Percentiles rank a stretch among this genome's conserved stretches.
phyloP scores from a whole-genome alignment of 2,113 vertebrate genomes.

The Xenus cinereus region DNA sequence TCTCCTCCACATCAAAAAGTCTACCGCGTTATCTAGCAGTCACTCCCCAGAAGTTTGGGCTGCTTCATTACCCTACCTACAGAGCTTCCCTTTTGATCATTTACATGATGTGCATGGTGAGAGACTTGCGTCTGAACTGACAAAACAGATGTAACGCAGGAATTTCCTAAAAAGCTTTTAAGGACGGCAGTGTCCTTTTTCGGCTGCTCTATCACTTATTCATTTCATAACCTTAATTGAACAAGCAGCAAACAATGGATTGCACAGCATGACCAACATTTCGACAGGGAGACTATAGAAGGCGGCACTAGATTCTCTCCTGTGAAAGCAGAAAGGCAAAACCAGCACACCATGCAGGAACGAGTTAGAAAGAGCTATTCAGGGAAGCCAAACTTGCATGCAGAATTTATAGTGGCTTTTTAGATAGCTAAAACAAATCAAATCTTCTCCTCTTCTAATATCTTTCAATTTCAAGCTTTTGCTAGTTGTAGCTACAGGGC shows the following conservation, averaged over 20 bases:
- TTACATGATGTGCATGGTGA: background rate
- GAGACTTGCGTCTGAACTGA: background rate
- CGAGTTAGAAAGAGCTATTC: background rate
- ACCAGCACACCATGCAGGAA: background rate
- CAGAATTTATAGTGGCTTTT: background rate
- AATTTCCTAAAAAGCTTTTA: background rate
- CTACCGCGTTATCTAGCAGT: background rate
- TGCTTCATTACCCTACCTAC: background rate
- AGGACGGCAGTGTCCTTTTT: background rate
- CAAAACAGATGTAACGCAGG: background rate
- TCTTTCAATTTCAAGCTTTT: background rate
- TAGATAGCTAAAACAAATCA: background rate
- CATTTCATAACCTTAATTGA: background rate
- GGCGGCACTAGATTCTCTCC: background rate
- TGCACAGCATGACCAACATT: background rate
- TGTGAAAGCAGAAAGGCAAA: slow-evolving; percentile 19
- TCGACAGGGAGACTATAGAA: background rate
- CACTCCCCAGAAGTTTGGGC: background rate
- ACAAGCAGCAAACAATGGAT: slow-evolving; percentile 1
- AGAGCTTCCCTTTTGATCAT: background rate
- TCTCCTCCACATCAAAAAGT: slow-evolving; percentile 5
- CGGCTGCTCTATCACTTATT: background rate
- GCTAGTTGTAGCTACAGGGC: background rate
- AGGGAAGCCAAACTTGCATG: background rate
- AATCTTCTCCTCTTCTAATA: background rate